These are phyloP conservation scores for Strix uralensis DNA, from an alignment of 2,113 vertebrate genomes.

Conservation along the genomic window DNA sequence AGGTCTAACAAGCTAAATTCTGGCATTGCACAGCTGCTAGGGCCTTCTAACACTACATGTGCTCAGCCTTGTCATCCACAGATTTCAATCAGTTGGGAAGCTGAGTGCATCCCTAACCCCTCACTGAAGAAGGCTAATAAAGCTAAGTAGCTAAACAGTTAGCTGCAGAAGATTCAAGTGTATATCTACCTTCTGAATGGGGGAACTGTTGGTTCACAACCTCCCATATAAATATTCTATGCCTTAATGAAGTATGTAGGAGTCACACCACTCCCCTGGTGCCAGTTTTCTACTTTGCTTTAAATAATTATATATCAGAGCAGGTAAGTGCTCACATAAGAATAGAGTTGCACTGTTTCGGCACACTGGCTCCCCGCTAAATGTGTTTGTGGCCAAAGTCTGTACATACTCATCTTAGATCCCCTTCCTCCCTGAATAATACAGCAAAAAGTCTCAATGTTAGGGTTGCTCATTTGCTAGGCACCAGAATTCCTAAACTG, in stretches of 20 bases:
- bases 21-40: background rate
- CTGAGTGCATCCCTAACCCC: background rate
- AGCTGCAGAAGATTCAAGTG: background rate
- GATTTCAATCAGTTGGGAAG: background rate
- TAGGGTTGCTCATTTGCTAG: background rate
- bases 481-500: background rate
- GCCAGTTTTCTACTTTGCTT: background rate
- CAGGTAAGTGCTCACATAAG: background rate
- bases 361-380: background rate
- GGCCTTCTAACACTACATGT: background rate
- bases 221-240: background rate
- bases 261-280: background rate
- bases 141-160: background rate
- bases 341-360: background rate
- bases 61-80: background rate
- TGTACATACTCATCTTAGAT: background rate
- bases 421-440: background rate
- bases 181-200: background rate
- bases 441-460: background rate
- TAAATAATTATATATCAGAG: background rate
- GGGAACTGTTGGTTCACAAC: background rate
- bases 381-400: background rate
- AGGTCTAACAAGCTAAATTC: background rate
- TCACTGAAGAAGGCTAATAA: background rate
- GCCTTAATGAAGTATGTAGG: background rate